These are phyloP conservation scores for Tenebrosternarchus preto DNA, from an alignment of 2,113 vertebrate species.

Conservation along the genomic window DNA sequence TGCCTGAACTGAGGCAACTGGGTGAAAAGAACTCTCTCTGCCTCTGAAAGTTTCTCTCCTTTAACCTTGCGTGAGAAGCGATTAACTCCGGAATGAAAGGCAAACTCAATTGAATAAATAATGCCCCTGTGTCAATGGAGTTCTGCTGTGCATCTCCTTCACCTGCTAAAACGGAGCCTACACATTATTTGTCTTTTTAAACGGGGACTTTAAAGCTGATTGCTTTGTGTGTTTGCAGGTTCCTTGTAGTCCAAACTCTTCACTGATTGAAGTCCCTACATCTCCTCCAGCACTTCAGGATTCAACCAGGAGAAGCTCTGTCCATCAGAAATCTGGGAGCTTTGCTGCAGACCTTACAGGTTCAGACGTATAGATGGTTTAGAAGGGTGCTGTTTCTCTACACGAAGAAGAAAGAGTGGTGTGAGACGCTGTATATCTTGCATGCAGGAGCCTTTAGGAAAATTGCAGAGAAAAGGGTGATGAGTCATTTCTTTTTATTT, in stretches of 20 bases:
- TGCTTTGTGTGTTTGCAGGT: conserved; percentile 62
- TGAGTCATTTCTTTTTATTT: background rate
- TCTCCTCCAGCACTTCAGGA: conserved; percentile 29
- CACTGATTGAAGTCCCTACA: conserved; percentile 52
- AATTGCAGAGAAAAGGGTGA: no score
- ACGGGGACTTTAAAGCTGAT: conserved; percentile 26
- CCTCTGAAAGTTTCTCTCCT: conserved; percentile 42
- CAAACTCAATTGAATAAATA: conserved; percentile 40
- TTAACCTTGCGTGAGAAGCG: conserved; percentile 42
- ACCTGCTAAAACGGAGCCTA: conserved; percentile 17
- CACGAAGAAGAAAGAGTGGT: no score
- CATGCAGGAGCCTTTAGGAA: no score
- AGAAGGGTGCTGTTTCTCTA: no score
- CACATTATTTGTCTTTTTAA: conserved; percentile 41
- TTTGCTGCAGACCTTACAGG: conserved; percentile 56
- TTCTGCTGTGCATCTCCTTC: conserved; percentile 13
- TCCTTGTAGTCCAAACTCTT: conserved; percentile 50
- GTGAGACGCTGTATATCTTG: no score
- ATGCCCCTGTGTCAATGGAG: conserved; percentile 36
- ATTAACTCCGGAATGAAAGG: conserved; percentile 49
- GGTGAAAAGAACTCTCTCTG: conserved; percentile 16
- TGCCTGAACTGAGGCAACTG: conserved; percentile 29
- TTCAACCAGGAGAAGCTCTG: conserved; percentile 34
- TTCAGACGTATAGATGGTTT: background rate
- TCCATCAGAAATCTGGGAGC: conserved; percentile 41